Conservation (phyloP, 2,888 invertebrate genomes). For the Pseudanteris insignis region DNA sequence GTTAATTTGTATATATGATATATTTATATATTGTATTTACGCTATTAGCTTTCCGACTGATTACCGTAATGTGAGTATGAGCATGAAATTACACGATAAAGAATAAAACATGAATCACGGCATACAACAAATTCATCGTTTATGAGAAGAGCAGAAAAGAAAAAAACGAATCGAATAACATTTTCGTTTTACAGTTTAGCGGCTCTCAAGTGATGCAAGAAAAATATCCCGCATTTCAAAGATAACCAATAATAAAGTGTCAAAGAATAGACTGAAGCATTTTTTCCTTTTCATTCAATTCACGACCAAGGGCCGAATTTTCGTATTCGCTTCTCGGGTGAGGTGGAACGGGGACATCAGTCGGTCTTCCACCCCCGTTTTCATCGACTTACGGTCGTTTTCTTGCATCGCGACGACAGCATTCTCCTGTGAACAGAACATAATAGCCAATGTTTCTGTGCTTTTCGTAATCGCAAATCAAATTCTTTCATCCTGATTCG, state of each 20-base stretch:
- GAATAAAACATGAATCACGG: constrained; percentile 19
- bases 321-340: constrained; percentile 17
- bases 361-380: no score
- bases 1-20: constrained; percentile 53
- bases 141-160: constrained; percentile 4
- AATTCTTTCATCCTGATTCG: constrained; percentile 36
- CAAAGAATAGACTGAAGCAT: constrained; percentile 33
- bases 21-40: constrained; percentile 56
- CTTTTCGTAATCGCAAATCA: constrained; percentile 24
- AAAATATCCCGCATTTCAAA: constrained; percentile 4
- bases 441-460: constrained; percentile 43
- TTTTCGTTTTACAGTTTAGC: constrained; percentile 19
- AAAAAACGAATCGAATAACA: constrained; percentile 3
- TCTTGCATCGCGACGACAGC: constrained; percentile 29
- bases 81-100: constrained; percentile 19
- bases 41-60: constrained; percentile 65
- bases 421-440: constrained; percentile 30
- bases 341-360: no score
- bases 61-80: constrained; percentile 56
- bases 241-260: constrained; percentile 21
- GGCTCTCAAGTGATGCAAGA: constrained; percentile 24
- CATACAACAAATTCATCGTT: constrained; percentile 25
- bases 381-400: no score
- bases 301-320: neutral
- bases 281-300: neutral